Percentiles rank a stretch among this genome's conserved stretches.
Conservation (phyloP, 2,888 invertebrate species). For the Drosophila fulvimacula region DNA sequence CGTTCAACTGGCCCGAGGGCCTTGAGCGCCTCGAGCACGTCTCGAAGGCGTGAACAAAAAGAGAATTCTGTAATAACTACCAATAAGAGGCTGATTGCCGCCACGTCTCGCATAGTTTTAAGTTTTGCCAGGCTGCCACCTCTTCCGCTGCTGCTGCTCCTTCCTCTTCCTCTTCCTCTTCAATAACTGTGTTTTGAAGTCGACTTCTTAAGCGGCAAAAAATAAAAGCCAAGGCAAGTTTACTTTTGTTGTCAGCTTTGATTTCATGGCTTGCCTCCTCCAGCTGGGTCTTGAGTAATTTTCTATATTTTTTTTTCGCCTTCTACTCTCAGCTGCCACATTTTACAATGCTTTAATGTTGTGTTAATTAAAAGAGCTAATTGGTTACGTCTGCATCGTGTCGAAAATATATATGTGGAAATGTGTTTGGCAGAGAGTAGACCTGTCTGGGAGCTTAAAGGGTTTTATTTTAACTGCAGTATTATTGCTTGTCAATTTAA, state of each 20-base stretch:
- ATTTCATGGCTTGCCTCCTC: constrained; percentile 50
- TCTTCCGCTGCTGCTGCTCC: too few species aligned
- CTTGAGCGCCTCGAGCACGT: constrained; percentile 32
- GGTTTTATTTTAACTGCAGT: not conserved
- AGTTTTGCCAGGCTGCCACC: constrained; percentile 7
- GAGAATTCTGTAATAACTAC: constrained; percentile 62
- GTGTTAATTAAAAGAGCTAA: constrained; percentile 72
- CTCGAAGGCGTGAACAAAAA: constrained; percentile 32
- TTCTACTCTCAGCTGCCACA: constrained; percentile 32
- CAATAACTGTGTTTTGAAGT: not conserved
- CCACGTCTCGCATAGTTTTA: constrained; percentile 36
- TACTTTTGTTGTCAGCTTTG: constrained; percentile 69
- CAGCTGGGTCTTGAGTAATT: constrained; percentile 8
- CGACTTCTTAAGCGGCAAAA: constrained; percentile 12
- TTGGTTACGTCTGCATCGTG: constrained; percentile 38
- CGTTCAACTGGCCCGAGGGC: constrained; percentile 23
- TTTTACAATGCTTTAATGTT: constrained; percentile 54
- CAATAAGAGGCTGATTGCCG: constrained; percentile 62
- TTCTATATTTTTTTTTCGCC: not conserved
- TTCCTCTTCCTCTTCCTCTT: not conserved
- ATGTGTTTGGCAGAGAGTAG: not conserved
- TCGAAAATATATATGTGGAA: not conserved
- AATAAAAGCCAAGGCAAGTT: constrained; percentile 31
- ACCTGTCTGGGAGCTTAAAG: constrained; percentile 3
- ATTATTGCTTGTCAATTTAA: not conserved